These are phyloP conservation scores for Otis tarda DNA, from an alignment of 2,113 vertebrate genomes.

Conservation along the genomic window DNA sequence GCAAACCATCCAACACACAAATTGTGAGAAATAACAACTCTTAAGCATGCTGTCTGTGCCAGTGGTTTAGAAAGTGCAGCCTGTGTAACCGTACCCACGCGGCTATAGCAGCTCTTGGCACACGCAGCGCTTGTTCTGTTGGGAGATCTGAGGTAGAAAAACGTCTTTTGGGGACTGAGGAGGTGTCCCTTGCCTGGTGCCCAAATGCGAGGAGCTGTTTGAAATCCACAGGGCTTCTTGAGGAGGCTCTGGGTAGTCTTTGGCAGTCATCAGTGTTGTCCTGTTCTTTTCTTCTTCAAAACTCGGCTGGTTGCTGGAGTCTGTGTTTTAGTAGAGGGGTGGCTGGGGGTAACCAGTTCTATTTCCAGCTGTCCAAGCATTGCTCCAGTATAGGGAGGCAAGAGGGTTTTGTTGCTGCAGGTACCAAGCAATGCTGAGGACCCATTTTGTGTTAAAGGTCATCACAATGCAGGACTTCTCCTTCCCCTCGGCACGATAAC, in stretches of 20 bases:
- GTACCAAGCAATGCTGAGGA: background rate
- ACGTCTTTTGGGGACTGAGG: background rate
- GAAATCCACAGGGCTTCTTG: background rate
- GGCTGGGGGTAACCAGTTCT: background rate
- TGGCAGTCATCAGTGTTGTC: background rate
- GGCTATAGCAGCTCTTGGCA: background rate
- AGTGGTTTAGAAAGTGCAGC: constrained; percentile 45
- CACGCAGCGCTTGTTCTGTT: background rate
- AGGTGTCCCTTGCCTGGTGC: background rate
- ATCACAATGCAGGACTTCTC: background rate
- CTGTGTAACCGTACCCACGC: constrained; percentile 9
- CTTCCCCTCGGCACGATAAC: background rate
- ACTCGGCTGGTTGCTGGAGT: background rate
- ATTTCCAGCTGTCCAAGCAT: background rate
- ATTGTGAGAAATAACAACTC: constrained; percentile 47
- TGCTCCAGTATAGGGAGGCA: background rate
- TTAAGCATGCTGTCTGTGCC: constrained; percentile 16
- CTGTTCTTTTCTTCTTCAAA: background rate
- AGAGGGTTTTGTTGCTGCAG: background rate
- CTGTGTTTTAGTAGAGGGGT: background rate
- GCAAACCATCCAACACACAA: constrained; percentile 38
- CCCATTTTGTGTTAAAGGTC: background rate
- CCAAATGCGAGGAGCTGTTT: background rate
- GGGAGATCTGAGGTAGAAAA: background rate
- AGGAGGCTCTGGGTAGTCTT: background rate